Evolutionary conservation across 2,888 invertebrate genomes (phyloP).

Genomic region (Parthenolecanium corni): DNA sequence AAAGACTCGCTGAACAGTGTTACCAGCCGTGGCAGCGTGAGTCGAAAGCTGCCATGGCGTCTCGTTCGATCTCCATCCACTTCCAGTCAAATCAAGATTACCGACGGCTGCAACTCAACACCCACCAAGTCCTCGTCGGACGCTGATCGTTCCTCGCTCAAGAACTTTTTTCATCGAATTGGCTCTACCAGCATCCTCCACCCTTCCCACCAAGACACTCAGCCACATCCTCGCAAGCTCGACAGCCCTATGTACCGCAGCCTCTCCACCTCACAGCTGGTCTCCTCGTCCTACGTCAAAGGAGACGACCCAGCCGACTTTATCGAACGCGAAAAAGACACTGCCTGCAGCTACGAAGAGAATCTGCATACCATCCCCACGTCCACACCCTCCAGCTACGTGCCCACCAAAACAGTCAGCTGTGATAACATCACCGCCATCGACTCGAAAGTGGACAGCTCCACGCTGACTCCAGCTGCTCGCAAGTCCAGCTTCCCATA

Average conservation of each 20-base stretch:
- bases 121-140: constrained; percentile 10
- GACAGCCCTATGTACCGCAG: constrained; percentile 50
- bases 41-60: constrained; percentile 36
- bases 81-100: constrained; percentile 28
- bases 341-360: constrained; percentile 29
- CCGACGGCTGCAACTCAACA: constrained; percentile 30
- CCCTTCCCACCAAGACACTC: constrained; percentile 32
- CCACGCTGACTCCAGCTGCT: constrained; percentile 36
- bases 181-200: constrained; percentile 56
- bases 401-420: constrained; percentile 53
- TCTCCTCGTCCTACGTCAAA: constrained; percentile 52
- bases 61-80: constrained; percentile 40
- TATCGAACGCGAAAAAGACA: constrained; percentile 42
- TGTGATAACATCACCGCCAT: constrained; percentile 59
- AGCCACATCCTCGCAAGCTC: background rate
- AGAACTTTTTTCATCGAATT: constrained; percentile 61
- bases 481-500: constrained; percentile 62
- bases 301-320: constrained; percentile 72
- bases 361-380: constrained; percentile 30
- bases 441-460: constrained; percentile 39
- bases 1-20: constrained; percentile 44
- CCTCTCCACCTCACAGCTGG: constrained; percentile 64
- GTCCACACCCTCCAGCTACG: constrained; percentile 36
- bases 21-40: constrained; percentile 31
- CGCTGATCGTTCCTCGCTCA: constrained; percentile 45